Conservation (phyloP, 2,113 vertebrate genomes). For the Perca schrenkii region DNA sequence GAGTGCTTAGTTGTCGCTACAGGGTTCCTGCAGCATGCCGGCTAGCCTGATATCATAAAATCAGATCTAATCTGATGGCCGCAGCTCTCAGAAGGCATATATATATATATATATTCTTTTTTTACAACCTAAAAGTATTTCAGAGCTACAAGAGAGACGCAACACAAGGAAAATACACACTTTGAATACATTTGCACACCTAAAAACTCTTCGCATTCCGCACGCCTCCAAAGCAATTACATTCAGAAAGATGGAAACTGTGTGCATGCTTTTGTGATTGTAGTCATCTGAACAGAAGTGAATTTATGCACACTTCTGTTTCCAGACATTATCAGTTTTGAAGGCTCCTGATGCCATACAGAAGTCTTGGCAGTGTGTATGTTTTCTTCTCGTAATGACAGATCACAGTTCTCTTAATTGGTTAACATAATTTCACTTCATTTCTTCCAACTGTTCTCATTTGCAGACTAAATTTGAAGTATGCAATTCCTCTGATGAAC, state of each 20-base stretch:
- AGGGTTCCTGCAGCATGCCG: conserved; percentile 16
- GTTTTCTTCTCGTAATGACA: conserved; percentile 2
- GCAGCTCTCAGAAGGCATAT: conserved; percentile 23
- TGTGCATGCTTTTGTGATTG: conserved; percentile 19
- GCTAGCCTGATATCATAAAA: conserved; percentile 49
- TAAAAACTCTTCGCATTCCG: conserved; percentile 1
- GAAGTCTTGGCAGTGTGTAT: not conserved
- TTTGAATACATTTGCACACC: conserved; percentile 38
- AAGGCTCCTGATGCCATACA: conserved; percentile 16
- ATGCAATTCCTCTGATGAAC: not conserved
- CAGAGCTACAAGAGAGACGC: not conserved
- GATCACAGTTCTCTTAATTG: conserved; percentile 10
- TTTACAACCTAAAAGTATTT: conserved; percentile 25
- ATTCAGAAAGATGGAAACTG: conserved; percentile 41
- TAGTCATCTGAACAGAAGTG: conserved; percentile 11
- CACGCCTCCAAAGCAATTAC: conserved; percentile 44
- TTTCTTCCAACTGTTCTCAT: conserved; percentile 11
- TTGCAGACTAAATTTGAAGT: not conserved
- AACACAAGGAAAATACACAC: conserved; percentile 16
- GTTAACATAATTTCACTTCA: conserved; percentile 19
- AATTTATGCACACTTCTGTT: conserved; percentile 23
- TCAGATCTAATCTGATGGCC: conserved; percentile 56
- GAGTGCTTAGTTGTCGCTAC: conserved; percentile 45
- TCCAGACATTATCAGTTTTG: conserved; percentile 7
- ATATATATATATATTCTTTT: not conserved